A percentile compares a stretch with the other conserved stretches of the same genome.
Evolutionary conservation across 2,797 vertebrate genomes (phyloP).

Genomic region (Acrossocheilus fasciatus): DNA sequence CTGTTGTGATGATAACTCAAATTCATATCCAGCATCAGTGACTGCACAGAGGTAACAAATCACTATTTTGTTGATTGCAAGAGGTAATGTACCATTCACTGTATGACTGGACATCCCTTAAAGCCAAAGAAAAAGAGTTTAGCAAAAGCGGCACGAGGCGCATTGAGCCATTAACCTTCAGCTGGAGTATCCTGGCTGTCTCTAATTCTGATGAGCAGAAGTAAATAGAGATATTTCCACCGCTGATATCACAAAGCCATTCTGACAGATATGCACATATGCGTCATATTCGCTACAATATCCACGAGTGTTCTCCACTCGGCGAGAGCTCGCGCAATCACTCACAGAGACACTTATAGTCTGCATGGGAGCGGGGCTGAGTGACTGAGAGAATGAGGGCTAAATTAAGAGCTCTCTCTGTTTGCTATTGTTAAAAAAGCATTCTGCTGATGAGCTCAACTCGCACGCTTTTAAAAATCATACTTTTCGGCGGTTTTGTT

Average conservation of each 20-base stretch:
- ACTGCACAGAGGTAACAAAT: constrained; percentile 8
- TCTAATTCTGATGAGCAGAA: constrained; percentile 38
- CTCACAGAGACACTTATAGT: constrained; percentile 62
- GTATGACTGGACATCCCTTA: neutral
- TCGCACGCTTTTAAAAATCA: constrained; percentile 61
- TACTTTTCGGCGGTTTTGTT: constrained; percentile 57
- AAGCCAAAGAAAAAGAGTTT: constrained; percentile 8
- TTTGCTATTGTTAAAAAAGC: constrained; percentile 61
- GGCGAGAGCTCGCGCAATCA: constrained; percentile 67
- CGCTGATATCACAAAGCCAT: constrained; percentile 46
- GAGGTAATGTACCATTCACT: neutral
- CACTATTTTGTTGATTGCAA: neutral
- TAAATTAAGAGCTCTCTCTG: constrained; percentile 71
- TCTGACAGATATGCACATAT: constrained; percentile 55
- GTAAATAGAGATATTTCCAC: constrained; percentile 49
- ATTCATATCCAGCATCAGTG: neutral
- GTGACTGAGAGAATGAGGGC: constrained; percentile 61
- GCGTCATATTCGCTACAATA: constrained; percentile 51
- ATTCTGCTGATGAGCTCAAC: constrained; percentile 64
- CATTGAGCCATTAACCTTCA: constrained; percentile 27
- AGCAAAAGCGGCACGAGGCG: constrained; percentile 5
- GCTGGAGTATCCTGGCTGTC: neutral
- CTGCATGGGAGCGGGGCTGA: constrained; percentile 54
- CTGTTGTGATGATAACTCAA: neutral
- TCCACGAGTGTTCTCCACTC: constrained; percentile 57